Evolutionary conservation across 53 echinoderm and acorn worm species (phyloP).

Genomic region (Mesocentrotus franciscanus): DNA sequence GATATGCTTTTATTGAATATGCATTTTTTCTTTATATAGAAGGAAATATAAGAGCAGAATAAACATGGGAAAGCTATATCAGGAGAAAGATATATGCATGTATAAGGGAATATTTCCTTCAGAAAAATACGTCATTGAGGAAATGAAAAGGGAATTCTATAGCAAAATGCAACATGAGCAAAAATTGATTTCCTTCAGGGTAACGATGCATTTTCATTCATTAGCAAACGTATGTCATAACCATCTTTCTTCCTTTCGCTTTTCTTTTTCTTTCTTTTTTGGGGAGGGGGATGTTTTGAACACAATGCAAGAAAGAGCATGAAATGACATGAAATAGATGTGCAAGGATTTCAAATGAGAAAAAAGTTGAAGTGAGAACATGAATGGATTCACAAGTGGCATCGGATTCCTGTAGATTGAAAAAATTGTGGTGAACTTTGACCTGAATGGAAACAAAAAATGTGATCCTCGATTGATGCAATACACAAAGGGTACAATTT

Average conservation of each 20-base stretch:
- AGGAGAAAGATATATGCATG: neutral
- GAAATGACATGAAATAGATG: neutral
- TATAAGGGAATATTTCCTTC: neutral
- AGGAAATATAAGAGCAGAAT: neutral
- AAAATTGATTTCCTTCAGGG: neutral
- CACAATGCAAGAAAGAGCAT: conserved; percentile 8
- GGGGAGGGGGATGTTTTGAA: neutral
- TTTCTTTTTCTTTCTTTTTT: neutral
- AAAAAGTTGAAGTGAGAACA: neutral
- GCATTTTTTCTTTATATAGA: neutral
- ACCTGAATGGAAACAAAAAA: too few relatives aligned
- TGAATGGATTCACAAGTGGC: neutral
- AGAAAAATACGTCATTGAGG: neutral
- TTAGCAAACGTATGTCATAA: neutral
- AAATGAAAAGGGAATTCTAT: neutral
- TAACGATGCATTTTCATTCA: neutral
- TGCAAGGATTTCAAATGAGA: neutral
- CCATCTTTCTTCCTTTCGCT: neutral
- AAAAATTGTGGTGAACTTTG: too few relatives aligned
- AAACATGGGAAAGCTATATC: neutral
- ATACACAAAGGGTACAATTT: too few relatives aligned
- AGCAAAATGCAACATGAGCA: neutral
- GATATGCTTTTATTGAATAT: neutral
- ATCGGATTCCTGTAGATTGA: too few relatives aligned
- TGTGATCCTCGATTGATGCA: too few relatives aligned